phyloP scores from a whole-genome alignment of 2,888 invertebrate species.

The Hirtodrosophila duncani region DNA sequence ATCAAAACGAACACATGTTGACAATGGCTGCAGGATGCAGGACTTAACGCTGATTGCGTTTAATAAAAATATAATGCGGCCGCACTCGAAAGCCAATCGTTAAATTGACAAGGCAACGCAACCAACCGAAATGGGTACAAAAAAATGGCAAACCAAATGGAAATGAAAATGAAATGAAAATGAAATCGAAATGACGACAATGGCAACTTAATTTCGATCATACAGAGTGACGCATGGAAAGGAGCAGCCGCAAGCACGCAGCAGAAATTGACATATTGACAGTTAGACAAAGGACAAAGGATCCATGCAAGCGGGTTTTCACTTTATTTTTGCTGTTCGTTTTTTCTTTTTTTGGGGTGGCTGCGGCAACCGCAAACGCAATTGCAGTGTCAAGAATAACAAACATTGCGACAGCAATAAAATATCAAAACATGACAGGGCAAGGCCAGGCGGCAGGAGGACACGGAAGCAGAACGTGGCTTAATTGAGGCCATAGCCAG shows the following conservation, averaged over 20 bases:
- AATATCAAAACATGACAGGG: conserved; percentile 42
- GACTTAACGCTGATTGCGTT: conserved; percentile 58
- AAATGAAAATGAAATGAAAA: conserved; percentile 26
- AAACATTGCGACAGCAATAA: conserved; percentile 70
- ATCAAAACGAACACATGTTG: conserved; percentile 50
- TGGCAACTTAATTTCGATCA: conserved; percentile 66
- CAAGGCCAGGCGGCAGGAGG: conserved; percentile 4
- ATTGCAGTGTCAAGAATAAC: conserved; percentile 58
- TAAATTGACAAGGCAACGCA: conserved; percentile 21
- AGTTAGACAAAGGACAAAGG: conserved; percentile 65
- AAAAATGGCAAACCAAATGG: conserved; percentile 29
- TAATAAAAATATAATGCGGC: conserved; percentile 72
- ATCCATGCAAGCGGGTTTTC: background rate
- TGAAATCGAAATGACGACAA: conserved; percentile 49
- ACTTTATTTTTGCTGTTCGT: no score
- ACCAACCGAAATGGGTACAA: conserved; percentile 8
- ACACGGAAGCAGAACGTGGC: conserved; percentile 21
- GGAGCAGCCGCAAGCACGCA: conserved; percentile 36
- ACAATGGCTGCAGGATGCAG: conserved; percentile 26
- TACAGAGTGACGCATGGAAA: conserved; percentile 55
- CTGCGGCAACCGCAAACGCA: conserved; percentile 32
- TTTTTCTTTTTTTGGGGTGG: background rate
- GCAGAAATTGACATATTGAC: conserved; percentile 67
- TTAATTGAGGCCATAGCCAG: conserved; percentile 64
- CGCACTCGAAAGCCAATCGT: conserved; percentile 46